phyloP scores from a whole-genome alignment of 2,113 vertebrate genomes.

The Blennius ocellaris region DNA sequence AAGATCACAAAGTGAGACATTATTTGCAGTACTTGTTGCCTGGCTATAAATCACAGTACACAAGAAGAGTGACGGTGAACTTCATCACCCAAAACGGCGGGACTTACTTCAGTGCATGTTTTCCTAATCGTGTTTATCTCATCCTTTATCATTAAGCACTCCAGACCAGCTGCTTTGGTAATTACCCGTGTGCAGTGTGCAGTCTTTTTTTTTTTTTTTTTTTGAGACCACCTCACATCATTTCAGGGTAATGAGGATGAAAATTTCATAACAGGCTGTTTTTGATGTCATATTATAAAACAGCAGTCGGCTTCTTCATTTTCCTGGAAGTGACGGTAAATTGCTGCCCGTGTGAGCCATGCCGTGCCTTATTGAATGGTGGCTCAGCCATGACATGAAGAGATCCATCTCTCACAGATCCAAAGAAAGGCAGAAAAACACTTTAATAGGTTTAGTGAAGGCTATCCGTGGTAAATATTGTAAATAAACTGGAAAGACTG shows the following conservation, averaged over 20 bases:
- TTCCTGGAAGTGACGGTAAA: too few relatives aligned
- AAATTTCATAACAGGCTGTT: constrained; percentile 19
- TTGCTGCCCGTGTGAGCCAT: too few relatives aligned
- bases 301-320: too few relatives aligned
- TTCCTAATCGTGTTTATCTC: background rate
- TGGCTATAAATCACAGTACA: background rate
- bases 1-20: background rate
- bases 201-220: constrained; percentile 2
- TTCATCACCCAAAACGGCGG: background rate
- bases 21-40: background rate
- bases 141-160: constrained; percentile 23
- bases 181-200: constrained; percentile 28
- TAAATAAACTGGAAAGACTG: too few relatives aligned
- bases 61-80: background rate
- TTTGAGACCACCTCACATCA: constrained; percentile 44
- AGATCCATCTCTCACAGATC: too few relatives aligned
- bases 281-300: constrained; percentile 20
- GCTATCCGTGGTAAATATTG: too few relatives aligned
- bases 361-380: too few relatives aligned
- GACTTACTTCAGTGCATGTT: background rate
- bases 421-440: too few relatives aligned
- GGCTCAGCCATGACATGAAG: too few relatives aligned
- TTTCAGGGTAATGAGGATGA: constrained; percentile 42
- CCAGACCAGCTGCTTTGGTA: constrained; percentile 42
- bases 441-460: too few relatives aligned